phyloP scores from a whole-genome alignment of 2,113 vertebrate species.

The Lampris megalopsis region DNA sequence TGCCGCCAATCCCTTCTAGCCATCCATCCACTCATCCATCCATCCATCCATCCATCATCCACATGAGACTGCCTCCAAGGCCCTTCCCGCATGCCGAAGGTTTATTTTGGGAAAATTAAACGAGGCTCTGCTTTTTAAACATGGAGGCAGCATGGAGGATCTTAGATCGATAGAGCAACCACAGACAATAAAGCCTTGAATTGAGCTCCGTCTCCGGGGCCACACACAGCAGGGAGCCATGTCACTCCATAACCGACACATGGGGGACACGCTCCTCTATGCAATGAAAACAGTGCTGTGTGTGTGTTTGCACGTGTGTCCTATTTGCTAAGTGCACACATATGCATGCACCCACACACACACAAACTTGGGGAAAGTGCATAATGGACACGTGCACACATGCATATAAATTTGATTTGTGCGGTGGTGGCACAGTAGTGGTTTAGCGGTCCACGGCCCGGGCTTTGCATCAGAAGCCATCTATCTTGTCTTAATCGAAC shows the following conservation, averaged over 20 bases:
- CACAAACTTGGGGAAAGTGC: background rate
- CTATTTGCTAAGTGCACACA: background rate
- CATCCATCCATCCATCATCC: conserved; percentile 1
- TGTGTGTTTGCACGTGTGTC: background rate
- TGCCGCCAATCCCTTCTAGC: conserved; percentile 13
- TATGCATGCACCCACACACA: conserved; percentile 21
- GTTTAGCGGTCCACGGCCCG: conserved; percentile 58
- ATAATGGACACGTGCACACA: conserved; percentile 25
- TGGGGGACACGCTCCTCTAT: conserved; percentile 4
- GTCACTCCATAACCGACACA: conserved; percentile 12
- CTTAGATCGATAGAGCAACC: background rate
- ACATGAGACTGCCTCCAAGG: background rate
- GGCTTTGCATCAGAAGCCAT: conserved; percentile 52
- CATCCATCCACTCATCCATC: conserved; percentile 16
- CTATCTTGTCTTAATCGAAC: conserved; percentile 66
- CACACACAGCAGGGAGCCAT: conserved; percentile 6
- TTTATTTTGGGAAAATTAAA: conserved; percentile 35
- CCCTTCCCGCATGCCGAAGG: background rate
- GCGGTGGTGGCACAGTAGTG: conserved; percentile 40
- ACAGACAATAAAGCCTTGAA: conserved; percentile 4
- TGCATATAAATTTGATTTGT: conserved; percentile 30
- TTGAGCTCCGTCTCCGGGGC: background rate
- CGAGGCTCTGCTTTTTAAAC: background rate
- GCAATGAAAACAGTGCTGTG: conserved; percentile 19
- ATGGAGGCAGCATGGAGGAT: conserved; percentile 5